These are phyloP conservation scores for Nyctereutes procyonoides DNA, from an alignment of 2,113 vertebrate species.

Conservation along the genomic window DNA sequence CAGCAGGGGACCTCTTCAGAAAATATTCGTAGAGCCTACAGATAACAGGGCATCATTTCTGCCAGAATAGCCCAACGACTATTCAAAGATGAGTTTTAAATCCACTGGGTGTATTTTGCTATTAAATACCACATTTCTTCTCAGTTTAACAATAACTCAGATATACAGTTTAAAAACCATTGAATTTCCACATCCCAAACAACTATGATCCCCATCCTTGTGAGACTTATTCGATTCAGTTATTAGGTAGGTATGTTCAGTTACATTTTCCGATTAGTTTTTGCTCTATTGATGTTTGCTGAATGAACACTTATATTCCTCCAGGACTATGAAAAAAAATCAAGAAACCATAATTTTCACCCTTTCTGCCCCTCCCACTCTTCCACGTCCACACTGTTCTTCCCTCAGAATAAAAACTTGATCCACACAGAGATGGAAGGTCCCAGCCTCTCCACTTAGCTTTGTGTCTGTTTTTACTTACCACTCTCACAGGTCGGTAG, in stretches of 20 bases:
- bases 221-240: neutral
- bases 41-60: neutral
- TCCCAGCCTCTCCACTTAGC: neutral
- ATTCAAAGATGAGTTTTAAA: neutral
- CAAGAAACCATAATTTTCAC: neutral
- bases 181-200: neutral
- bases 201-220: neutral
- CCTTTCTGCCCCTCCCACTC: neutral
- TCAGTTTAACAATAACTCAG: neutral
- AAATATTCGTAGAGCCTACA: neutral
- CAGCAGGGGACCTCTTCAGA: neutral
- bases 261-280: neutral
- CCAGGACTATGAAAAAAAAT: neutral
- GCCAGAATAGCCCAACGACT: neutral
- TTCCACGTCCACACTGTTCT: neutral
- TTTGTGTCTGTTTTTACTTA: conserved; percentile 51
- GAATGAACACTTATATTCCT: neutral
- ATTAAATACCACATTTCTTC: neutral
- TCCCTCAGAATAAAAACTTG: neutral
- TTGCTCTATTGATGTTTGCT: neutral
- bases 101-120: neutral
- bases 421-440: neutral
- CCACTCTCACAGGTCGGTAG: conserved; percentile 73
- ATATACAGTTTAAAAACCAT: neutral
- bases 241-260: neutral